Evolutionary conservation across 2,113 vertebrate species (phyloP), one percentile per base, ranked within the genome.

Genomic region (Caranx melampygus): DNA sequence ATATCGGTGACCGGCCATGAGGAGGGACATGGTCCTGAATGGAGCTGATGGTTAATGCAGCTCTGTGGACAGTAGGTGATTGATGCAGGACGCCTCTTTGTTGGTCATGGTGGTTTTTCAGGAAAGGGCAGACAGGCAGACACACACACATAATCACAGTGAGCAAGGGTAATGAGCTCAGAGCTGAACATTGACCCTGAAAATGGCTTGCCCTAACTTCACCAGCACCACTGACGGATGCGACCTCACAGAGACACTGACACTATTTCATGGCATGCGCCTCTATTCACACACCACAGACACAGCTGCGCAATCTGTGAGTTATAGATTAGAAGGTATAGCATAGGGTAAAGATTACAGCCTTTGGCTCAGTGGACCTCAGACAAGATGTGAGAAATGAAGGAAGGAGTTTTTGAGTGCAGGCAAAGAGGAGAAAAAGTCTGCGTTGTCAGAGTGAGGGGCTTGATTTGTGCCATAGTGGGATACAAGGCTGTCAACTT

Each of bases 61-160:
- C n/a, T 67, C 15, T 0, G 16, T 0, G 54, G 31, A 70, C 72
- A 34, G 52, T 26, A 21, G 57, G 64, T 92, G 90, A 93, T 87
- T 88, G 87, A 93, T 91, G 87, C 69, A 16, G 63, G 72, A 60
- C 77, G 81, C 75, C 86, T 79, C 79, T 73, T 79, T 51, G 70
- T 90, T 79, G 69, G 92, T 86, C 85, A 60, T 37, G 55, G 67
- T 37, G 62, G 59, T 72, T 91, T 73, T 37, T 33, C 13, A 11
- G 72, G 64, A 79, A 71, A 79, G 69, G 60, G 44, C 74, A 83
- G 60, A 72, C 35, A 33, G 67, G n/a, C 40, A 73, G 6, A 68
- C 40, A 59, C 31, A 51, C 68, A 16, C 59, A 52, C 61, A 72
- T 60, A 70, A 67, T 76, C 80, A 66, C 72, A 68, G 5, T 44